phyloP scores from a whole-genome alignment of 2,888 invertebrate species.

The Coremacera marginata region DNA sequence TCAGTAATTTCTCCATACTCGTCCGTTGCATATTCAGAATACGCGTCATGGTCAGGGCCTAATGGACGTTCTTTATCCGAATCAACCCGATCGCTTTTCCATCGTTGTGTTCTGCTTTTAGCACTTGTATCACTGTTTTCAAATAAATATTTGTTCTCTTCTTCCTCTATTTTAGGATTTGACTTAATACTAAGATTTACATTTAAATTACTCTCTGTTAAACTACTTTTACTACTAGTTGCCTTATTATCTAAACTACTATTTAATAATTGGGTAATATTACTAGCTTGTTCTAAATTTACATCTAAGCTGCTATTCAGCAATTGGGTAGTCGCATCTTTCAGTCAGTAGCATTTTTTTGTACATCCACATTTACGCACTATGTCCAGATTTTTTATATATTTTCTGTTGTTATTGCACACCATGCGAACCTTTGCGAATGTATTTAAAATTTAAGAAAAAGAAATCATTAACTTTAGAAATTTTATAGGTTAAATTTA shows the following conservation, averaged over 20 bases:
- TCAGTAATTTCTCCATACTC: slow-evolving; percentile 52
- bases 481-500: not conserved
- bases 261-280: slow-evolving; percentile 55
- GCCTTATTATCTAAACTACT: slow-evolving; percentile 55
- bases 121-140: slow-evolving; percentile 48
- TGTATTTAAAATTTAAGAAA: slow-evolving; percentile 4
- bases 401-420: slow-evolving; percentile 92
- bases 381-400: slow-evolving; percentile 95
- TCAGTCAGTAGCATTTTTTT: slow-evolving; percentile 87
- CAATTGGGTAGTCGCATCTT: slow-evolving; percentile 73
- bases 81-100: slow-evolving; percentile 28
- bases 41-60: slow-evolving; percentile 40
- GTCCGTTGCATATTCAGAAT: slow-evolving; percentile 57
- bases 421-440: slow-evolving; percentile 83
- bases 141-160: slow-evolving; percentile 41
- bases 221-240: slow-evolving; percentile 54
- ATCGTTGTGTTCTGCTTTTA: slow-evolving; percentile 36
- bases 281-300: slow-evolving; percentile 61
- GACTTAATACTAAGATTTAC: slow-evolving; percentile 55
- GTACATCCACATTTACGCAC: slow-evolving; percentile 97
- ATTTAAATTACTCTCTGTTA: slow-evolving; percentile 52
- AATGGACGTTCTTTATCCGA: slow-evolving; percentile 42
- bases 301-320: slow-evolving; percentile 68
- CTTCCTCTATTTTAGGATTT: slow-evolving; percentile 39
- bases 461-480: not conserved